These are phyloP conservation scores for Parelbella ahira DNA, from an alignment of 2,888 invertebrate species.

Conservation along the genomic window DNA sequence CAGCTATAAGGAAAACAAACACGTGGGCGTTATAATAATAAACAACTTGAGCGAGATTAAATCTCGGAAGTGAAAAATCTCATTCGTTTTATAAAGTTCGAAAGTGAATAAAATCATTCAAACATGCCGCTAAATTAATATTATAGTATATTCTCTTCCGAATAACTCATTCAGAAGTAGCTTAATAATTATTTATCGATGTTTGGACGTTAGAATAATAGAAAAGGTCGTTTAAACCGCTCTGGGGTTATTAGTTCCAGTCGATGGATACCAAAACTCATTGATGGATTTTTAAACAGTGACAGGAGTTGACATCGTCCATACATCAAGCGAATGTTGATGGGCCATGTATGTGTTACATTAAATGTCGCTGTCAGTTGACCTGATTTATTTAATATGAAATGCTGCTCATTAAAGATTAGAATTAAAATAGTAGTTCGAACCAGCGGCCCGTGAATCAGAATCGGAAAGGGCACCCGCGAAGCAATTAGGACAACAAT, in stretches of 20 bases:
- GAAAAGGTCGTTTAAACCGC: no score
- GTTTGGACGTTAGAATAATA: no score
- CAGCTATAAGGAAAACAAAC: conserved; percentile 10
- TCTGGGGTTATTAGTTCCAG: no score
- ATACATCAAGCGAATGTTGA: conserved; percentile 14
- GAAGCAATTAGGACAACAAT: conserved; percentile 49
- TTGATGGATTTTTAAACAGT: neutral
- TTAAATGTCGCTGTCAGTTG: conserved; percentile 14
- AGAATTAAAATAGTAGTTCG: conserved; percentile 19
- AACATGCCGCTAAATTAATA: no score
- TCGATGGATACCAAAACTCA: no score
- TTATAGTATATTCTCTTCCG: neutral
- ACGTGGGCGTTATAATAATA: conserved; percentile 11
- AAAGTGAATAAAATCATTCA: no score
- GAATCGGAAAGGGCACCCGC: conserved; percentile 47
- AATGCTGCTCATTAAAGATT: conserved; percentile 1
- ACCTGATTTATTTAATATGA: conserved; percentile 2
- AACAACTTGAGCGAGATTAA: conserved; percentile 2
- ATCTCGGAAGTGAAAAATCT: conserved; percentile 1
- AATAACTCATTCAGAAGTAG: no score
- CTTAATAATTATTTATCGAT: no score
- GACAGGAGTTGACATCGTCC: conserved; percentile 12
- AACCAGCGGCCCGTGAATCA: conserved; percentile 52
- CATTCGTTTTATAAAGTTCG: neutral
- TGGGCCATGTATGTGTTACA: conserved; percentile 5